phyloP scores from a whole-genome alignment of 2,888 invertebrate genomes.

The Octodonta nipae region DNA sequence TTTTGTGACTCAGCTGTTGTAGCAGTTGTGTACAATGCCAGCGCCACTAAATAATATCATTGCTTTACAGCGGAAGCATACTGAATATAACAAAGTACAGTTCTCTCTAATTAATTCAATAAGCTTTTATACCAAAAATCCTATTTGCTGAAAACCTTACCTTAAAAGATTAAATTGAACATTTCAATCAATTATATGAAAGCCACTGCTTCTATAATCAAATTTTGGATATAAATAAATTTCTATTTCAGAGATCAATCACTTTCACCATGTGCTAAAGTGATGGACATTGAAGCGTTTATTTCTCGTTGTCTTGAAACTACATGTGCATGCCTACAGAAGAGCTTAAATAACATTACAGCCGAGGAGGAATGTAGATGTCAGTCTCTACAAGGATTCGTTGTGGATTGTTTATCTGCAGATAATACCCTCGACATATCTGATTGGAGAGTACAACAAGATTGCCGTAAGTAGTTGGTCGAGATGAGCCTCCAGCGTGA shows the following conservation, averaged over 20 bases:
- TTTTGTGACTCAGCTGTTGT: no score
- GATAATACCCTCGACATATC: constrained; percentile 50
- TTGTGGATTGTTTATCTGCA: constrained; percentile 57
- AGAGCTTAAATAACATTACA: constrained; percentile 30
- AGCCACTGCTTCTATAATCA: no score
- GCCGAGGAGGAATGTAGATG: constrained; percentile 50
- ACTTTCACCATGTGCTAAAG: constrained; percentile 49
- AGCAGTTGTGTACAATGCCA: no score
- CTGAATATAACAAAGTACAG: no score
- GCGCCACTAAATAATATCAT: no score
- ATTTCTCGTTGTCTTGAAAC: constrained; percentile 61
- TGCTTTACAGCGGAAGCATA: no score
- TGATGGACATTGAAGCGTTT: constrained; percentile 54
- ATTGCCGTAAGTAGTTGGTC: constrained; percentile 58
- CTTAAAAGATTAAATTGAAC: not conserved
- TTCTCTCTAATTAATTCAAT: no score
- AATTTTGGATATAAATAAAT: not conserved
- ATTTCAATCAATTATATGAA: not conserved
- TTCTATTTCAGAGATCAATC: constrained; percentile 39
- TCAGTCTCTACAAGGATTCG: constrained; percentile 52
- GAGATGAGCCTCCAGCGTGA: not conserved
- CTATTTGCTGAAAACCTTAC: not conserved
- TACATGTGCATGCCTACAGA: constrained; percentile 57
- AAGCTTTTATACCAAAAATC: no score
- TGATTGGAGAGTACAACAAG: constrained; percentile 55